Evolutionary conservation across 2,888 invertebrate species (phyloP).

Genomic region (Drosophila bunnanda): DNA sequence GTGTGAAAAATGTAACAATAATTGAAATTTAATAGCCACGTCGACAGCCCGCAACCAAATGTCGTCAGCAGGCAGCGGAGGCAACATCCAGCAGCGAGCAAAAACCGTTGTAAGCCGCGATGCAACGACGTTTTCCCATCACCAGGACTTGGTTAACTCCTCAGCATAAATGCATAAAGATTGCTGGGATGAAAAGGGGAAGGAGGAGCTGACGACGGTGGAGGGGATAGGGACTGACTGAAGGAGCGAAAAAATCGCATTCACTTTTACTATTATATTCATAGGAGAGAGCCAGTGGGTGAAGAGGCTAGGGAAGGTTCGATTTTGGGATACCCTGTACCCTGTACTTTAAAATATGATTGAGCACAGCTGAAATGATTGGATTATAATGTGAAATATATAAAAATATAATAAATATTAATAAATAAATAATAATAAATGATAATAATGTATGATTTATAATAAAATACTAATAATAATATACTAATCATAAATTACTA

Average conservation of each 20-base stretch:
- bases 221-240: slow-evolving; percentile 4
- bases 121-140: slow-evolving; percentile 39
- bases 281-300: slow-evolving; percentile 57
- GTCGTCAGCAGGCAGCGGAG: slow-evolving; percentile 50
- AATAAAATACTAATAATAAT: no score
- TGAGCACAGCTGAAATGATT: no score
- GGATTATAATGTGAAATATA: no score
- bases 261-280: slow-evolving; percentile 77
- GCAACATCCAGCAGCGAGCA: slow-evolving; percentile 28
- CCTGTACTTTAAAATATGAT: neutral
- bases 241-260: slow-evolving; percentile 55
- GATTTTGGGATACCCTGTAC: neutral
- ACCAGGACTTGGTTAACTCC: slow-evolving; percentile 47
- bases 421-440: no score
- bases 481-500: no score
- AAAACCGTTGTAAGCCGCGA: slow-evolving; percentile 53
- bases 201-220: neutral
- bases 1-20: slow-evolving; percentile 79
- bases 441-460: no score
- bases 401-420: no score
- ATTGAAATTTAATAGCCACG: slow-evolving; percentile 79
- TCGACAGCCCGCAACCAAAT: slow-evolving; percentile 64
- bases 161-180: slow-evolving; percentile 47
- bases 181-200: slow-evolving; percentile 5
- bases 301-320: neutral